phyloP scores from a whole-genome alignment of 2,797 vertebrate genomes.

The Pelochelys cantorii region DNA sequence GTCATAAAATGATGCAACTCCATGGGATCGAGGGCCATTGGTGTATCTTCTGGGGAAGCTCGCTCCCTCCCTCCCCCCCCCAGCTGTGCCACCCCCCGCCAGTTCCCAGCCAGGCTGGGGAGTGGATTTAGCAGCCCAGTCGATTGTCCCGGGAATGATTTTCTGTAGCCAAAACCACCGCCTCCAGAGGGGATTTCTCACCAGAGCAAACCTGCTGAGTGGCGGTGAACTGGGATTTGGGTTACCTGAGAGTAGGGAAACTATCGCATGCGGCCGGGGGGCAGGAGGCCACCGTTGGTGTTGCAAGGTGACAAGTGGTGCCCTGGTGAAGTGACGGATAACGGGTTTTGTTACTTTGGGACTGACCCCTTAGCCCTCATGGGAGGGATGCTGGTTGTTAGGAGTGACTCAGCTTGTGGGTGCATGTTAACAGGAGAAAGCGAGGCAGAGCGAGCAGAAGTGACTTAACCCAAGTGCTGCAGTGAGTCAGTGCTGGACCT shows the following conservation, averaged over 20 bases:
- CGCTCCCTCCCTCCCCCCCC: accelerated
- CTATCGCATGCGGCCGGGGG: too few relatives aligned
- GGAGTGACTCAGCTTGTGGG: background rate
- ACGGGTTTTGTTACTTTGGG: background rate
- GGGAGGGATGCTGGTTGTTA: background rate
- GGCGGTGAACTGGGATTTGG: background rate
- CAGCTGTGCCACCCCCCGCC: background rate
- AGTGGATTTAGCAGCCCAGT: background rate
- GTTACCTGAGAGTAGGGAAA: background rate
- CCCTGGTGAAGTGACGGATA: background rate
- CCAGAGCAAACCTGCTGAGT: background rate
- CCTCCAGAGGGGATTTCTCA: background rate
- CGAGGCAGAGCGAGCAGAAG: background rate
- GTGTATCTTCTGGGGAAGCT: background rate
- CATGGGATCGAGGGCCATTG: background rate
- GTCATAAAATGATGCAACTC: background rate
- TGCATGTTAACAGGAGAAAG: background rate
- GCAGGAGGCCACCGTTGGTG: background rate
- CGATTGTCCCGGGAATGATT: background rate
- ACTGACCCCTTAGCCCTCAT: background rate
- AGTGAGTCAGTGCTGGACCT: background rate
- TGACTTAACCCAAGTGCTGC: background rate
- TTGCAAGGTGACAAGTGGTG: background rate
- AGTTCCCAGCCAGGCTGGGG: background rate
- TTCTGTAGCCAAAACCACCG: background rate